Evolutionary conservation across 2,797 vertebrate genomes (phyloP).

Genomic region (Helarctos malayanus): DNA sequence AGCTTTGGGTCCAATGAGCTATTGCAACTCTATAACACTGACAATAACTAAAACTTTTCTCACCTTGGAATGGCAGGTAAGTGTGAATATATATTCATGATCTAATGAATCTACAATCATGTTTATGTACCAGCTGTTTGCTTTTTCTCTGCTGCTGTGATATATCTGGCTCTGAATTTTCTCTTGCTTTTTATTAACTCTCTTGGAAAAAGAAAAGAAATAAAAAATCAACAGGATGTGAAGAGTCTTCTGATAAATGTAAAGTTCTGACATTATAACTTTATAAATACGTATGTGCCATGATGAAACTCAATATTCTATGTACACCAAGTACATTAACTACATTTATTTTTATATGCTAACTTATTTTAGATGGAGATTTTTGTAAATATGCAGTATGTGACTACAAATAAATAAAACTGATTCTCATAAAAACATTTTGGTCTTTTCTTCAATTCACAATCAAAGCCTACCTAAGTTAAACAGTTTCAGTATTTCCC

Average conservation of each 20-base stretch:
- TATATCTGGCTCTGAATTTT: conserved; percentile 45
- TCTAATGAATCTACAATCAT: conserved; percentile 59
- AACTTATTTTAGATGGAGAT: not conserved
- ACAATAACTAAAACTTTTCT: conserved; percentile 62
- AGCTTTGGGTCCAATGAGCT: conserved; percentile 27
- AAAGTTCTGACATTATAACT: conserved; percentile 42
- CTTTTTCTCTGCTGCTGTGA: conserved; percentile 43
- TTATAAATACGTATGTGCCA: not conserved
- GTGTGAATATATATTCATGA: conserved; percentile 31
- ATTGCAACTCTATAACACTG: not conserved
- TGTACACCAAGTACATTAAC: not conserved
- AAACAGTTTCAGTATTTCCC: not conserved
- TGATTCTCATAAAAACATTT: not conserved
- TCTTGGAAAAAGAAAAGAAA: conserved; percentile 41
- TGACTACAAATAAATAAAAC: conserved; percentile 27
- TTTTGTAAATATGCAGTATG: conserved; percentile 7
- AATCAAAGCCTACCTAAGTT: not conserved
- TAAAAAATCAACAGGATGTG: not conserved
- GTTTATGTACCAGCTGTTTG: conserved; percentile 65
- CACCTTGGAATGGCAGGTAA: conserved; percentile 48
- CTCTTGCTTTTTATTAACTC: conserved; percentile 56
- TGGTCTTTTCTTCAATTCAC: not conserved
- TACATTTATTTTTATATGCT: conserved; percentile 11
- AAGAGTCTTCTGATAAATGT: conserved; percentile 37
- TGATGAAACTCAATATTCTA: not conserved